Base-by-base conservation (phyloP, 2,113 vertebrate species). In the Cochlearius cochlearius region DNA sequence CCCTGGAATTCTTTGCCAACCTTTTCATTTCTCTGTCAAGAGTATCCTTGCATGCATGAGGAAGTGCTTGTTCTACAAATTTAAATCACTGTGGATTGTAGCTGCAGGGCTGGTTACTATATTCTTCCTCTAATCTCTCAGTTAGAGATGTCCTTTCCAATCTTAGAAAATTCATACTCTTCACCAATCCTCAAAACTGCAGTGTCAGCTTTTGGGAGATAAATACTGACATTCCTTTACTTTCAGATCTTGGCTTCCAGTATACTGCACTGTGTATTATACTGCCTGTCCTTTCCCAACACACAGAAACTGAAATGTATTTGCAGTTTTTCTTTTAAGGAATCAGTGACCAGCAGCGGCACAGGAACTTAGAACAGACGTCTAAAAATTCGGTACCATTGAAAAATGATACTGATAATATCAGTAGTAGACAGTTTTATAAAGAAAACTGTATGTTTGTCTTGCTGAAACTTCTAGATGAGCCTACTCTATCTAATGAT, bases 1-100 rank as follows among this genome's bases (percentile, higher is more conserved):
- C 66, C 52, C 26, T 39, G 30, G 17, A 93, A 53, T 88, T 76
- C 39, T 95, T 86, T 4, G 2, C 4, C 1, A 36, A 58, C 4
- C 7, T 64, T 85, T 68, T 43, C 15, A 79, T 68, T 90, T 80
- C 47, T 66, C 7, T 41, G 39, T 49, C 47, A 86, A 75, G 45
- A 69, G 9, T 50, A 73, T 14, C 50, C 32, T 69, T 63, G 72
- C 12, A 14, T 43, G 32, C 55, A 74, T 17, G 34, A 69, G 55
- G 41, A 90, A 95, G 10, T 91, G 68, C 79, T 92, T 81, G 41
- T 80, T 91, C 38, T 66, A 77, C 86, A 92, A 83, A 88, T 96
- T 50, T 55, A 67, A 71, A 86, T 55, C 74, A 50, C 68, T 74
- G 41, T 45, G 50, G 58, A 64, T 50, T 27, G 53, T 86, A 95